Percentiles rank a stretch among this genome's conserved stretches.
Conservation (phyloP, 2,797 vertebrate species). For the Chloroceryle amazona region DNA sequence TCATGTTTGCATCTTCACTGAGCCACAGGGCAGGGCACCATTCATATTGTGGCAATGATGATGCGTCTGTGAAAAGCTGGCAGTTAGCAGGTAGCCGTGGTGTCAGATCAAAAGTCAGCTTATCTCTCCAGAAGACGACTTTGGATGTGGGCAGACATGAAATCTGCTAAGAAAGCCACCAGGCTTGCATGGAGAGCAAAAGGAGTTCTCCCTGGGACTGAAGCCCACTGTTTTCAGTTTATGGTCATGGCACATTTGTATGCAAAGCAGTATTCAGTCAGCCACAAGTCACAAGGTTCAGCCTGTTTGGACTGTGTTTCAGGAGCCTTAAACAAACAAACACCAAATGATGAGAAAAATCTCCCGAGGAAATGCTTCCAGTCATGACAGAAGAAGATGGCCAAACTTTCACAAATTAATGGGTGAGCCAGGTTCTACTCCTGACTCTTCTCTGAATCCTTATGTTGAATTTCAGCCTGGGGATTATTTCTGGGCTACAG, state of each 20-base stretch:
- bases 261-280: constrained; percentile 43
- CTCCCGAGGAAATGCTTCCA: neutral
- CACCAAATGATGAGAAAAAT: constrained; percentile 10
- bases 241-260: constrained; percentile 38
- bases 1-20: neutral
- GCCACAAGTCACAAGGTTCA: constrained; percentile 45
- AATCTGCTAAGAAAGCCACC: neutral
- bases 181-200: neutral
- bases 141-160: neutral
- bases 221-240: constrained; percentile 44
- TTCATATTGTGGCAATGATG: neutral
- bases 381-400: neutral
- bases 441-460: neutral
- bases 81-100: neutral
- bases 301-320: constrained; percentile 5
- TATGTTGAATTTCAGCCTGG: neutral
- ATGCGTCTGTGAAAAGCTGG: neutral
- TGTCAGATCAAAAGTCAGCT: neutral
- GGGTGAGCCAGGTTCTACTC: neutral
- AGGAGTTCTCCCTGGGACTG: neutral
- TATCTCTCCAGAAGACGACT: neutral
- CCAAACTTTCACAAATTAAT: neutral
- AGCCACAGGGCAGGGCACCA: neutral
- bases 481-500: neutral
- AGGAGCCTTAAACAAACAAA: constrained; percentile 40